phyloP scores from a whole-genome alignment of 2,888 invertebrate species.

The Platypus cylindrus region DNA sequence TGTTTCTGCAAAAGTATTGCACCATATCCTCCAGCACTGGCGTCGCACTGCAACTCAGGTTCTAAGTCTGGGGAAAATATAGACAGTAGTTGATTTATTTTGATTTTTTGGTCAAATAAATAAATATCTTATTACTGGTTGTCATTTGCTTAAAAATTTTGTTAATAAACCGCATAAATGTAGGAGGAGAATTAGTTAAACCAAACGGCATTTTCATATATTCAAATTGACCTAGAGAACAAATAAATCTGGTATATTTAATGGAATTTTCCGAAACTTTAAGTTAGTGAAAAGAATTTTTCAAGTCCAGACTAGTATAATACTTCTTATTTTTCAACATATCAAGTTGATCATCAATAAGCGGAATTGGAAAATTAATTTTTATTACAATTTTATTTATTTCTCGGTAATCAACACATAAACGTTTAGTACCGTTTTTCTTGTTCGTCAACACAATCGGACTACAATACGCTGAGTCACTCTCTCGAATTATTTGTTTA shows the following conservation, averaged over 20 bases:
- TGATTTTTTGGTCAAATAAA: no score
- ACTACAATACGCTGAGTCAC: slow-evolving; percentile 21
- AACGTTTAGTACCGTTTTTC: slow-evolving; percentile 20
- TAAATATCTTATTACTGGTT: slow-evolving; percentile 10
- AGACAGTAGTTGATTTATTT: slow-evolving; percentile 20
- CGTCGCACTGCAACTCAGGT: slow-evolving; percentile 28
- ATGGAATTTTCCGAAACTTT: slow-evolving; percentile 17
- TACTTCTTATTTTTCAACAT: slow-evolving; percentile 19
- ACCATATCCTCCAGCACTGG: slow-evolving; percentile 23
- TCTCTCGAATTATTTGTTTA: slow-evolving; percentile 14
- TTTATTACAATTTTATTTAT: slow-evolving; percentile 20
- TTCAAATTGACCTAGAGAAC: slow-evolving; percentile 22
- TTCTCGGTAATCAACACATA: slow-evolving; percentile 22
- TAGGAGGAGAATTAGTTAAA: slow-evolving; percentile 18
- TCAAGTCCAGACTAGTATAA: slow-evolving; percentile 23
- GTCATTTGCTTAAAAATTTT: slow-evolving; percentile 16
- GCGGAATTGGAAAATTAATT: slow-evolving; percentile 20
- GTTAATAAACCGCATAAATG: slow-evolving; percentile 17
- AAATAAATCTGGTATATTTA: slow-evolving; percentile 24
- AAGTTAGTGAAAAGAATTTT: slow-evolving; percentile 24
- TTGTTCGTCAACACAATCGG: slow-evolving; percentile 20
- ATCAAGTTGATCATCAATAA: slow-evolving; percentile 24
- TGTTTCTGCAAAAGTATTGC: slow-evolving; percentile 25
- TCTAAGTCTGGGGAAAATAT: slow-evolving; percentile 22
- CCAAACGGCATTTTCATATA: slow-evolving; percentile 25